These are phyloP conservation scores for Erannis defoliaria DNA, from an alignment of 2,888 invertebrate genomes.

Conservation along the genomic window DNA sequence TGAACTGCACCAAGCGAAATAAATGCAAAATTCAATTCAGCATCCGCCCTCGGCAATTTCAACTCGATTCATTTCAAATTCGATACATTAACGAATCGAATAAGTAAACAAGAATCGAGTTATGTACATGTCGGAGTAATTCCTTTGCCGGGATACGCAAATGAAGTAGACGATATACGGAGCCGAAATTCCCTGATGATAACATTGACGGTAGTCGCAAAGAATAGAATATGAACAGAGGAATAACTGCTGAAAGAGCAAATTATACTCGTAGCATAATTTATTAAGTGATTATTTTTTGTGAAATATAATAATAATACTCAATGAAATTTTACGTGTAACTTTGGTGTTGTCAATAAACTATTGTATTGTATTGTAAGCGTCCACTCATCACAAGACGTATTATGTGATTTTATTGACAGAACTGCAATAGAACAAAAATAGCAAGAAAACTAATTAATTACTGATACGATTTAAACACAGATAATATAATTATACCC, in stretches of 20 bases:
- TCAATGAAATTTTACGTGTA: too few species aligned
- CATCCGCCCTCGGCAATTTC: conserved; percentile 25
- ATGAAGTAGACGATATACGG: conserved; percentile 35
- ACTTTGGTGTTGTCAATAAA: too few species aligned
- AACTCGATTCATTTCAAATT: conserved; percentile 31
- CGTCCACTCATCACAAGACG: background rate
- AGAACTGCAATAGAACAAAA: background rate
- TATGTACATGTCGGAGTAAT: conserved; percentile 35
- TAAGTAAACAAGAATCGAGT: conserved; percentile 39
- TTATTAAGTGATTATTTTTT: too few species aligned
- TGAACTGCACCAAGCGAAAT: background rate
- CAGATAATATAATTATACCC: too few species aligned
- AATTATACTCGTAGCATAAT: background rate
- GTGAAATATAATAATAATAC: too few species aligned
- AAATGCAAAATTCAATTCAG: conserved; percentile 28
- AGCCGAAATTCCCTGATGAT: conserved; percentile 33
- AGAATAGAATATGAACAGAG: background rate
- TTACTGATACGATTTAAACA: too few species aligned
- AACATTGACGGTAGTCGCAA: conserved; percentile 26
- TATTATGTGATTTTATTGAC: background rate
- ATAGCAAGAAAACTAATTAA: background rate
- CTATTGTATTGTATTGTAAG: background rate
- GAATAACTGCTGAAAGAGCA: background rate
- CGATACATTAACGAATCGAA: conserved; percentile 37
- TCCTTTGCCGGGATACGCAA: conserved; percentile 34